phyloP scores from a whole-genome alignment of 2,888 invertebrate genomes.

The Himalopsyche japonica region DNA sequence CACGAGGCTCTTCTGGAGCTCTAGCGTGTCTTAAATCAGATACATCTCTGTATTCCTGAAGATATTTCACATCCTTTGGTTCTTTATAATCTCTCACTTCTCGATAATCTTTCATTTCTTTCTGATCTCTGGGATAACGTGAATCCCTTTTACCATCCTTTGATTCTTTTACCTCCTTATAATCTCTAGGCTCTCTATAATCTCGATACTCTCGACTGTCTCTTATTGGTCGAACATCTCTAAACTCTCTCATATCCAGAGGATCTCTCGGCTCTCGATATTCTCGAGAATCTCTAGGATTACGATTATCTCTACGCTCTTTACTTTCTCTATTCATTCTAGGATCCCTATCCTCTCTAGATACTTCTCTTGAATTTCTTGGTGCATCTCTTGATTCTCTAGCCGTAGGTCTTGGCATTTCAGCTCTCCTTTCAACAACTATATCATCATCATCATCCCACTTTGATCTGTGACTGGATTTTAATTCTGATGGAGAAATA shows the following conservation, averaged over 20 bases:
- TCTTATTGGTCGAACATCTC: slow-evolving; percentile 19
- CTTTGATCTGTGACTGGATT: slow-evolving; percentile 42
- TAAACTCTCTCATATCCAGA: slow-evolving; percentile 22
- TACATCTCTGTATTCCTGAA: slow-evolving; percentile 30
- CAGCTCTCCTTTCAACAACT: slow-evolving; percentile 29
- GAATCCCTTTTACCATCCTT: not conserved
- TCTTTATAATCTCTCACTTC: slow-evolving; percentile 33
- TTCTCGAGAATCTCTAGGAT: slow-evolving; percentile 18
- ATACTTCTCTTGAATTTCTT: slow-evolving; percentile 20
- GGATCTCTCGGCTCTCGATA: slow-evolving; percentile 24
- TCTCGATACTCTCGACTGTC: slow-evolving; percentile 18
- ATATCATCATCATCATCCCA: slow-evolving; percentile 38
- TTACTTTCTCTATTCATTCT: slow-evolving; percentile 26
- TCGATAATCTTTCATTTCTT: slow-evolving; percentile 10
- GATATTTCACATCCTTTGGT: slow-evolving; percentile 32
- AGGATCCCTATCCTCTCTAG: slow-evolving; percentile 30
- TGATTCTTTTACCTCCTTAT: not conserved
- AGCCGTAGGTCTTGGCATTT: slow-evolving; percentile 28
- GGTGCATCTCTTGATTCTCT: slow-evolving; percentile 30
- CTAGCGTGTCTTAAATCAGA: slow-evolving; percentile 7
- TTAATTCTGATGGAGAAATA: slow-evolving; percentile 58
- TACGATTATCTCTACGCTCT: slow-evolving; percentile 31
- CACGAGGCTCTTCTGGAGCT: slow-evolving; percentile 12
- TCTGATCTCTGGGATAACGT: slow-evolving; percentile 10
- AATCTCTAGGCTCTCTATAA: slow-evolving; percentile 23